Conservation (phyloP, 2,797 vertebrate genomes). For the Aldrovandia affinis region DNA sequence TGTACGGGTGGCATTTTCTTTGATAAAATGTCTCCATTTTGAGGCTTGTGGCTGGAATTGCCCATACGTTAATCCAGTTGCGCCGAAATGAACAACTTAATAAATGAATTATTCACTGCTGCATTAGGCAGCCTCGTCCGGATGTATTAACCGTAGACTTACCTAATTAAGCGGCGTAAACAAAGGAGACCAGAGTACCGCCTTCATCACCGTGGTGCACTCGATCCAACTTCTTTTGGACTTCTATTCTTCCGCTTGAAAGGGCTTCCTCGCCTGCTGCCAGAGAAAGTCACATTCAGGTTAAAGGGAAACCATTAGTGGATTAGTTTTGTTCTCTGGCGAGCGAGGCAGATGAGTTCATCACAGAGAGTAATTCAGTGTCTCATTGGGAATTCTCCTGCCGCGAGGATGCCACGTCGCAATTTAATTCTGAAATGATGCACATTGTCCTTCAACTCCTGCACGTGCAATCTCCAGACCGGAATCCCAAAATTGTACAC, state of each 20-base stretch:
- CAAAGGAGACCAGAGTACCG: not conserved
- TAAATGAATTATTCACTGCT: not conserved
- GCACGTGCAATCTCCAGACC: too few species aligned
- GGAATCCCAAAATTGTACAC: too few species aligned
- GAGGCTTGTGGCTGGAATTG: too few species aligned
- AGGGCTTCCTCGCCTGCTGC: not conserved
- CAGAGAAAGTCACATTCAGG: conserved; percentile 3
- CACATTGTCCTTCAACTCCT: not conserved
- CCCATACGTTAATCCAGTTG: too few species aligned
- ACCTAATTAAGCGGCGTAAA: not conserved
- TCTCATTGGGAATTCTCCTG: not conserved
- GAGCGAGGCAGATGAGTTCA: not conserved
- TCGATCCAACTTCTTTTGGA: not conserved
- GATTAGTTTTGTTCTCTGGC: not conserved
- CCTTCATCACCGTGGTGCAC: not conserved
- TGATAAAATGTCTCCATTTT: too few species aligned
- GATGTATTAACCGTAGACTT: not conserved
- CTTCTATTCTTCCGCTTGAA: not conserved
- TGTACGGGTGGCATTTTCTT: too few species aligned
- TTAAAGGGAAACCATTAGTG: not conserved
- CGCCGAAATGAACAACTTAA: not conserved
- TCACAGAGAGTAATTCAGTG: not conserved
- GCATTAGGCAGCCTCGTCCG: not conserved
- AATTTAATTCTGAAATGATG: not conserved
- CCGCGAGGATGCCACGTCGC: not conserved